Evolutionary conservation across 53 echinoderm and acorn worm genomes (phyloP), one percentile per base, ranked within the genome.

Genomic region (Henricia sp.): DNA sequence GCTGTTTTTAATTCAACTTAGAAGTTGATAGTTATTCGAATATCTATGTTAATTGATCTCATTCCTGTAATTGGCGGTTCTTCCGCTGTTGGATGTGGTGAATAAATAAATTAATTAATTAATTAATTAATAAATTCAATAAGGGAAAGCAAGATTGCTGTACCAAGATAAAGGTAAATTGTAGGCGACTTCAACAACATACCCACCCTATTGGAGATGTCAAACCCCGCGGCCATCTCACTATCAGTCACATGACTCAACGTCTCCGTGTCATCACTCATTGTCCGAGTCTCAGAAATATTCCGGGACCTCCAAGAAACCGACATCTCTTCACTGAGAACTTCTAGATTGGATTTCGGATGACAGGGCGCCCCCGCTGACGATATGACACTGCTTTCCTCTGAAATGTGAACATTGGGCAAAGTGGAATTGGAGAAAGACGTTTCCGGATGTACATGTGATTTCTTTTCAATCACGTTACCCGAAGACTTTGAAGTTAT

Each of bases 191-290:
- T n/a, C n/a, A n/a, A n/a, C n/a, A n/a, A 37, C 33, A n/a, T 34
- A 46, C 90, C 87, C 73, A 95, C 99, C 88, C 99, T 88, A 57
- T 99, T 99, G 8, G 94, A 90, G 30, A 99, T 92, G 55, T 99
- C 99, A 87, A 92, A 94, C n/a, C 91, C 96, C 52, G 88, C 93
- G 12, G 90, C 88, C 23, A 93, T 91, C 41, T 91, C 99, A 41
- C 99, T 99, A 62, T 99, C 99, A 8, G 96, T 93, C 30, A 77
- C 87, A 11, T 90, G 89, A 44, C 90, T 93, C 28, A 93, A 23
- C 5, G 90, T 87, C 53, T 93, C 93, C 13, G 74, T 86, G 9
- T 85, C 93, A 37, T 95, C 95, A 21, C 95, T 92, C 55, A 88
- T 88, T 2, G 92, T 92, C 35, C 90, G 95, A 1, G 95, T 92